These are phyloP conservation scores for Onychomys leucogaster DNA, from an alignment of 2,797 vertebrate genomes.

Conservation along the genomic window DNA sequence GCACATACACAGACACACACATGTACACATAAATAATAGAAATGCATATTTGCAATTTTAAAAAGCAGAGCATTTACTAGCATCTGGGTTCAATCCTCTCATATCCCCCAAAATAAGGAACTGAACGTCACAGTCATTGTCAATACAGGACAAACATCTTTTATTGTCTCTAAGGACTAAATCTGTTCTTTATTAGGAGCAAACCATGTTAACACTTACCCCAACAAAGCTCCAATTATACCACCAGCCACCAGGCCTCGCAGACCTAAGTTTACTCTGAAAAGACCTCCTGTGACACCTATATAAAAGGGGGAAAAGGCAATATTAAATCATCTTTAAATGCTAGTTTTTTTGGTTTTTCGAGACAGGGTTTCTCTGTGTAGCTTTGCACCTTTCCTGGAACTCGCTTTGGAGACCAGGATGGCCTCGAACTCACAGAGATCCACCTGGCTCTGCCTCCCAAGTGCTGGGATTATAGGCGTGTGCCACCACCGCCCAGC, in stretches of 20 bases:
- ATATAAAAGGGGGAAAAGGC: slow-evolving; percentile 62
- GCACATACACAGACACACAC: background rate
- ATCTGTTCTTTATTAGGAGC: slow-evolving; percentile 55
- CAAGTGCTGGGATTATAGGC: too few species aligned
- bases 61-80: background rate
- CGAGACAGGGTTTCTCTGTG: too few species aligned
- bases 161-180: background rate
- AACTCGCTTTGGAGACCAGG: too few species aligned
- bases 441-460: too few species aligned
- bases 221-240: slow-evolving; percentile 91
- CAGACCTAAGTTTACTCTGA: slow-evolving; percentile 94
- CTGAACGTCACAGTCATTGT: background rate
- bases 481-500: too few species aligned
- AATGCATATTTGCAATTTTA: background rate
- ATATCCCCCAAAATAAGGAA: background rate
- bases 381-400: too few species aligned
- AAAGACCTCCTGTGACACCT: slow-evolving; percentile 94
- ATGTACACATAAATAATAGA: background rate
- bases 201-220: slow-evolving; percentile 89
- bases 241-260: slow-evolving; percentile 91
- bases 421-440: too few species aligned
- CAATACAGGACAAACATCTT: background rate
- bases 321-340: slow-evolving; percentile 55
- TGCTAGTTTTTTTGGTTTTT: background rate
- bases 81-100: background rate